Percentiles rank a stretch among this genome's conserved stretches.
Conservation (phyloP, 2,888 invertebrate species). For the Dolichomitus sp. region DNA sequence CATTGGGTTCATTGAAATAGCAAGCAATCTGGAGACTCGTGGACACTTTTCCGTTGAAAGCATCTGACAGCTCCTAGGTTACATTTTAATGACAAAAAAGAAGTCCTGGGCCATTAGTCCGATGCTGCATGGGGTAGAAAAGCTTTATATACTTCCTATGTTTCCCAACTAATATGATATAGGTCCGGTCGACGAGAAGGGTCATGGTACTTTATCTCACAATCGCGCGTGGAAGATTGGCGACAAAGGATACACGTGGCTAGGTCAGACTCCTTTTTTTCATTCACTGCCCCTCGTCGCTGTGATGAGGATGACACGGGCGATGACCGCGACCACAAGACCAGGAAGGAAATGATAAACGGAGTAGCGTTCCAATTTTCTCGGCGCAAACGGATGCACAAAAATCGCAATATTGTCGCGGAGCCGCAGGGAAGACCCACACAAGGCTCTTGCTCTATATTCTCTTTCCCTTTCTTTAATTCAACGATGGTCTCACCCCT, state of each 20-base stretch:
- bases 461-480: neutral
- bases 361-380: conserved; percentile 42
- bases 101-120: neutral
- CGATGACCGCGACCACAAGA: neutral
- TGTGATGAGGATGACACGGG: neutral
- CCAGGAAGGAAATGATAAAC: conserved; percentile 1
- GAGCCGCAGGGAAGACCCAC: conserved; percentile 1
- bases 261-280: neutral
- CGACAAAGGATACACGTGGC: conserved; percentile 29
- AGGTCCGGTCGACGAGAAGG: neutral
- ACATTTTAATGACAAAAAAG: conserved; percentile 14
- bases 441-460: neutral
- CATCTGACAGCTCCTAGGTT: neutral
- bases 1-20: neutral
- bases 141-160: neutral
- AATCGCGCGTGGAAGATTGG: conserved; percentile 52
- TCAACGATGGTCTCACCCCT: conserved; percentile 1
- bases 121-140: neutral
- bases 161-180: conserved; percentile 11
- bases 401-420: conserved; percentile 56
- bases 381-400: conserved; percentile 53
- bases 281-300: conserved; percentile 30
- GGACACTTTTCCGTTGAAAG: neutral
- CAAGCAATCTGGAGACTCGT: neutral
- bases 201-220: conserved; percentile 32